Evolutionary conservation across 2,797 vertebrate genomes (phyloP), one percentile per base, ranked within the genome.

Genomic region (Glyptemys insculpta): DNA sequence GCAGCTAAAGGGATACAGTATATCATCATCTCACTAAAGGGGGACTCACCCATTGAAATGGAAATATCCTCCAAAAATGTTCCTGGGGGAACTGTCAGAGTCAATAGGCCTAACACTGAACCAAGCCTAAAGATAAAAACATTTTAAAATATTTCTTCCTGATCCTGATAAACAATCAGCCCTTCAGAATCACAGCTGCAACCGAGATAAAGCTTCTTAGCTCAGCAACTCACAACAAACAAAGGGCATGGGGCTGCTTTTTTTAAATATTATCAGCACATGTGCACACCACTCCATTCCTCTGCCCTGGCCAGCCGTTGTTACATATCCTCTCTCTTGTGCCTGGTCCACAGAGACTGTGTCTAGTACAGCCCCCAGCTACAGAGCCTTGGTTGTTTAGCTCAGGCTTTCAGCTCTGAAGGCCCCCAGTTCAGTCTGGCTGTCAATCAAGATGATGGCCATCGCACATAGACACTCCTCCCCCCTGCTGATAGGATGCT

Each of bases 381-480:
- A 25, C 25, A 31, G 37, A 47, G 25, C 37, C 8, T 0, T 23
- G 59, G 47, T 4, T 79, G 3, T 56, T 68, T 76, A 68, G 25
- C 37, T 57, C 0, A 0, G 0, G 1, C 19, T 7, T 1, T 21
- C 4, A 8, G 47, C 44, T 29, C 54, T 84, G 78, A 92, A 79
- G 62, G 29, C 18, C 6, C 29, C 62, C 12, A 3, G 52, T 92
- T 79, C 12, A 14, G 50, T 53, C 79, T 41, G 41, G 41, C 2
- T 53, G 78, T 14, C 25, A 47, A 18, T 68, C 12, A 19, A 79
- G 86, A 56, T 88, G 23, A 47, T 49, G 82, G 56, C 15, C 53
- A 85, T 37, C 53, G 21, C 0, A 0, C 0, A 14, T 1, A 9
- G 31, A 2, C 0, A 4, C 4, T 1, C 0, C 8, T 85, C 5